Base-by-base conservation (phyloP, 2,113 vertebrate genomes). In the Cyanistes caeruleus region DNA sequence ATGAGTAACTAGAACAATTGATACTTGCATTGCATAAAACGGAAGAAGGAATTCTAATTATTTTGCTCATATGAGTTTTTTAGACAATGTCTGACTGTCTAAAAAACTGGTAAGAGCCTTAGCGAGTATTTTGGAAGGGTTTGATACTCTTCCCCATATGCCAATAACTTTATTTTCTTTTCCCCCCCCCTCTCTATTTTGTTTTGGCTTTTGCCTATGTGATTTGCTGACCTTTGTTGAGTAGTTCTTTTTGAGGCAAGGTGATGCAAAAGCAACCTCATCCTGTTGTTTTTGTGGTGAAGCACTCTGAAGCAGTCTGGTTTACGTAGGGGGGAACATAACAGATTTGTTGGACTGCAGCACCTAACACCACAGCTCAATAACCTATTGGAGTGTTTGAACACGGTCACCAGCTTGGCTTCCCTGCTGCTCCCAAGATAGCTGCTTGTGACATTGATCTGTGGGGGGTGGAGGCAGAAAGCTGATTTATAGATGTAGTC, bases 361-460 rank as follows among this genome's bases (percentile, higher is more conserved):
- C 72, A 92, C 79, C 78, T 91, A 86, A 51, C 65, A n/a, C 46
- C 63, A 67, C 70, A 69, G 72, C 87, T 95, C 86, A 69, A 51
- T 95, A 93, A 95, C 86, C 84, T 87, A 68, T 43, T 88, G 81
- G 88, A 84, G 72, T 88, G 91, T 88, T 91, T 84, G 86, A 94
- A 84, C 77, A 41, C 10, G 55, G 58, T 86, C 95, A 95, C 86
- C 84, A 85, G 95, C 88, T 79, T 97, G 95, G 86, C 74, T 93
- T 91, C 91, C 86, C 91, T 93, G 80, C 88, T 91, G 86, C 84
- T 96, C 90, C 88, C 88, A 39, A 11, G 90, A 90, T 70, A 93
- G 72, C n/a, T 96, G 78, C 92, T 94, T 85, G 82, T 93, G 89
- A 59, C 90, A 94, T 93, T 93, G 95, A 96, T 96, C 85, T 67